These are phyloP conservation scores for Sitobion miscanthi DNA, from an alignment of 1,140 invertebrate genomes.

Conservation along the genomic window DNA sequence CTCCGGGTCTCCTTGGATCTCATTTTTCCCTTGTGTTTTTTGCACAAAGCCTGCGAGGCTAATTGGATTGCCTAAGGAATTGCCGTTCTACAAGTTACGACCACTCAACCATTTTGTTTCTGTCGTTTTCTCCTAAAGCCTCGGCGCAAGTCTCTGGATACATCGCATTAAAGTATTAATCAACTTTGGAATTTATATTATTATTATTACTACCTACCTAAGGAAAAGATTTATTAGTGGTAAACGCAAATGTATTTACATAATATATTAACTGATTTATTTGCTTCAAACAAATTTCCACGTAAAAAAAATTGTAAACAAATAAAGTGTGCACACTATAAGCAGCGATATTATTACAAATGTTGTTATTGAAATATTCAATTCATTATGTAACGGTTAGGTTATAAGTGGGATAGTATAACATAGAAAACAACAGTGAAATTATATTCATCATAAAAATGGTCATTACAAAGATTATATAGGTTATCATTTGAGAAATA, in stretches of 20 bases:
- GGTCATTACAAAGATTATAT: not conserved
- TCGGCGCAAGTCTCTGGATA: too few relatives aligned
- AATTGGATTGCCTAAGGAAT: constrained; percentile 44
- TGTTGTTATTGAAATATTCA: not conserved
- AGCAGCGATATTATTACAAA: not conserved
- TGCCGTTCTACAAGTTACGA: not conserved
- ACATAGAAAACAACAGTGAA: not conserved
- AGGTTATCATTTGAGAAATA: not conserved
- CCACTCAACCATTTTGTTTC: constrained; percentile 31
- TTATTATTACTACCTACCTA: not conserved
- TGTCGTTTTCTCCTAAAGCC: constrained; percentile 16
- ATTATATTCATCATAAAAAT: not conserved
- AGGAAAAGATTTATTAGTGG: not conserved
- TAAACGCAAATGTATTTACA: not conserved
- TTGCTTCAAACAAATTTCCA: not conserved
- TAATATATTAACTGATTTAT: not conserved
- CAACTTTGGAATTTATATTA: not conserved
- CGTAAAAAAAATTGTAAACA: not conserved
- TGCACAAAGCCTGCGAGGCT: constrained; percentile 25
- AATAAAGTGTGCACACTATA: not conserved
- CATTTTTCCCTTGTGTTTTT: constrained; percentile 31
- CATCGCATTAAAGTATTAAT: not conserved
- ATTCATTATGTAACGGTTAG: not conserved
- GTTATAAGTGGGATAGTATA: not conserved
- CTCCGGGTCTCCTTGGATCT: constrained; percentile 1